Evolutionary conservation across 1,140 invertebrate species (phyloP).

Genomic region (Anthonomus grandis): DNA sequence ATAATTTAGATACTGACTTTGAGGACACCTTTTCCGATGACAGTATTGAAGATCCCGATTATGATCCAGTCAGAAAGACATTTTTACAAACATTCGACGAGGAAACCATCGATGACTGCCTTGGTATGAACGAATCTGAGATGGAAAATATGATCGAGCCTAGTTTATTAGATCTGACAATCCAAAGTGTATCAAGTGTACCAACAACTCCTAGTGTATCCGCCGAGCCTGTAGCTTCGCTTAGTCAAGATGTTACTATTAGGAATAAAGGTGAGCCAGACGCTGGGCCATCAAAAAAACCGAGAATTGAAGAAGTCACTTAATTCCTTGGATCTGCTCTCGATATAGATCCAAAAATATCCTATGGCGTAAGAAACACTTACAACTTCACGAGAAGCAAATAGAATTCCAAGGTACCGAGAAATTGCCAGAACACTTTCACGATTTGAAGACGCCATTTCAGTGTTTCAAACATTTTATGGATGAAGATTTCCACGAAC

Average conservation of each 20-base stretch:
- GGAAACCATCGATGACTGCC: neutral
- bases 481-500: conserved; percentile 3
- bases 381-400: conserved; percentile 2
- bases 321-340: no score
- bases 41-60: conserved; percentile 4
- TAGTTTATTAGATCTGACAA: no score
- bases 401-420: neutral
- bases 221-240: no score
- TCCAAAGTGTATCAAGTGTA: no score
- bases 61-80: no score
- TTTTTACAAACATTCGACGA: neutral
- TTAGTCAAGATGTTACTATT: no score
- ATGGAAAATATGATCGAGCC: conserved; percentile 3
- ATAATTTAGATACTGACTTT: no score
- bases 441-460: conserved; percentile 1
- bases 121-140: no score
- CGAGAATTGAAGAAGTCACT: no score
- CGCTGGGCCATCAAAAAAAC: no score
- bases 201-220: no score
- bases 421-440: neutral
- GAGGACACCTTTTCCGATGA: conserved; percentile 4
- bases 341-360: conserved; percentile 5
- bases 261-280: no score
- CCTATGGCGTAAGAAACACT: neutral
- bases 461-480: conserved; percentile 3